Conservation (phyloP, 2,797 vertebrate species). For the Zalophus californianus region DNA sequence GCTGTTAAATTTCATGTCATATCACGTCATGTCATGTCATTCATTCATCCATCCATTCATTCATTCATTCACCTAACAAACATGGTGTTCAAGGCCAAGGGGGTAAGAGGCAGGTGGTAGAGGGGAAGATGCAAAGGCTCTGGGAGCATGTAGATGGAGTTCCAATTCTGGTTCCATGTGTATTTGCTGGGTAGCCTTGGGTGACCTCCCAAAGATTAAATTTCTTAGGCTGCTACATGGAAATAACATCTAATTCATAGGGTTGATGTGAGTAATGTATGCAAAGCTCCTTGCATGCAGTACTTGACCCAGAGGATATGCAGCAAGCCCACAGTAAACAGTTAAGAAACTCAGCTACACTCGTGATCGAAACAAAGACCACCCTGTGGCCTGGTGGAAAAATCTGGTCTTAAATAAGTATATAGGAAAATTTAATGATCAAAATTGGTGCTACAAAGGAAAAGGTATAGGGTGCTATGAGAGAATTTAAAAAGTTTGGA, state of each 20-base stretch:
- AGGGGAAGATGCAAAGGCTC: not conserved
- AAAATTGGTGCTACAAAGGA: not conserved
- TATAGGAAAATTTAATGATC: not conserved
- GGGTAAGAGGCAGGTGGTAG: not conserved
- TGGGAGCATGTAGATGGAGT: not conserved
- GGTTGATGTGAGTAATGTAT: not conserved
- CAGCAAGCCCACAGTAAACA: not conserved
- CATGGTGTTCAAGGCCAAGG: not conserved
- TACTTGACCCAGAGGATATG: not conserved
- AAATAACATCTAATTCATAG: not conserved
- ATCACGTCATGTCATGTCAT: not conserved
- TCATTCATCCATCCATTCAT: not conserved
- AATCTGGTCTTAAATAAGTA: not conserved
- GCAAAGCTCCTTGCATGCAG: not conserved
- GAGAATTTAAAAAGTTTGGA: not conserved
- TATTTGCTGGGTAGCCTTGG: not conserved
- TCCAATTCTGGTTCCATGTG: not conserved
- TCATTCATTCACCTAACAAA: slow-evolving; percentile 8
- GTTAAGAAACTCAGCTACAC: not conserved
- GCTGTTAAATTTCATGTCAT: not conserved
- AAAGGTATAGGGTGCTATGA: not conserved
- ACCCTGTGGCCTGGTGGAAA: not conserved
- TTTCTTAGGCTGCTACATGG: not conserved
- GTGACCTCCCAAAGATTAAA: not conserved
- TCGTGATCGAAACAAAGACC: not conserved